These are phyloP conservation scores for Lysiphlebus fabarum DNA, from an alignment of 1,140 invertebrate species.

Conservation along the genomic window DNA sequence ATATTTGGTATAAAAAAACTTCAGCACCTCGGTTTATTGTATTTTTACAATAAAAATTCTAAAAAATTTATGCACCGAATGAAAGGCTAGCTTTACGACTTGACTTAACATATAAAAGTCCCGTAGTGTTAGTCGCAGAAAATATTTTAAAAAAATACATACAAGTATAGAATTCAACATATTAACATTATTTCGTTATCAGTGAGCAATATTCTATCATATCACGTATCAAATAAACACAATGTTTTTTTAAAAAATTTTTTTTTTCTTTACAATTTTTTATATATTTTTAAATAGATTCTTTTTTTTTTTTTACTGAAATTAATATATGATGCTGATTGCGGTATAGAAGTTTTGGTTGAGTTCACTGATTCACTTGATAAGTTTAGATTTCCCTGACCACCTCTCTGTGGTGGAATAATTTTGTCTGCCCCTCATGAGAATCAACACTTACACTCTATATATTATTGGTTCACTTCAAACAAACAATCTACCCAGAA, in stretches of 20 bases:
- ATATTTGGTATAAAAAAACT: slow-evolving; percentile 14
- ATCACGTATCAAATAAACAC: slow-evolving; percentile 10
- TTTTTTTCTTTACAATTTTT: not conserved
- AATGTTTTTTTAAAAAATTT: not conserved
- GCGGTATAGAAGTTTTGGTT: too few relatives aligned
- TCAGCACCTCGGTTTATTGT: slow-evolving; percentile 20
- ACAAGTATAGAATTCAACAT: not conserved
- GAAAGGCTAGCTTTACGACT: slow-evolving; percentile 44
- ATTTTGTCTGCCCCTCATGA: too few relatives aligned
- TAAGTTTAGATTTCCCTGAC: too few relatives aligned
- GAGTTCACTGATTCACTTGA: too few relatives aligned
- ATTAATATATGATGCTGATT: too few relatives aligned
- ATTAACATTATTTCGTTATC: not conserved
- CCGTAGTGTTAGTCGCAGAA: not conserved
- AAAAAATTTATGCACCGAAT: slow-evolving; percentile 46
- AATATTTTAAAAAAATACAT: not conserved
- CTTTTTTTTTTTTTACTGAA: too few relatives aligned
- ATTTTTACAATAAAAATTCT: slow-evolving; percentile 13
- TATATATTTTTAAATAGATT: too few relatives aligned
- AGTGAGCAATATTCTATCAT: not conserved
- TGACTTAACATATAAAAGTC: slow-evolving; percentile 23
- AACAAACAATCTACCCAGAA: too few relatives aligned
- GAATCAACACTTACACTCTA: too few relatives aligned
- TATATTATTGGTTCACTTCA: too few relatives aligned
- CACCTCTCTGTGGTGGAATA: too few relatives aligned